Base-by-base conservation (phyloP, 2,888 invertebrate genomes). In the Nomada flava region DNA sequence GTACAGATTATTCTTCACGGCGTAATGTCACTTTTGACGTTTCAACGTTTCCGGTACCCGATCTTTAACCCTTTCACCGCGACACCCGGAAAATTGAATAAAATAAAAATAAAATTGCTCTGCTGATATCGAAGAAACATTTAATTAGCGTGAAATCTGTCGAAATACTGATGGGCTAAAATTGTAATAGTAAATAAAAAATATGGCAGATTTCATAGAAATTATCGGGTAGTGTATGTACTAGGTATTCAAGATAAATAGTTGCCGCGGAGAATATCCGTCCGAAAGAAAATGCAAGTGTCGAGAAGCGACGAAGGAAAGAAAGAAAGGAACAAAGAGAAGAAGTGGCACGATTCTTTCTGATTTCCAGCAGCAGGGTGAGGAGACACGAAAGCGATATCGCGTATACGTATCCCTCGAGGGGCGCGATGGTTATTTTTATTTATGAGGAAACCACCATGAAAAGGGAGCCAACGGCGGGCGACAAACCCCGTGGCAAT, bases 381-480 rank as follows among this genome's bases (percentile, higher is more conserved):
- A 85, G 80, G 83, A 89, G 83, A 88, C 89, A 86, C 85, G 85
- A 89, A 91, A 86, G 89, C 90, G 91, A 92, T 92, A 92, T 92
- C 91, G 90, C 91, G 90, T 89, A 87, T 85, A 88, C 88, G 91
- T 91, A 89, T 90, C 91, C 90, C 91, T 88, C 83, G 86, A 87
- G 90, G 91, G 90, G 88, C 88, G 90, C 90, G 88, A 91, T 92
- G 92, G 92, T 93, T 93, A 93, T 93, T 93, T 93, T 93, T 93
- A 93, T 93, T 93, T 93, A 93, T 93, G 93, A 93, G 93, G 91
- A 92, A 92, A 93, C 92, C 92, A 92, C 92, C 92, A 92, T 92
- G 93, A 93, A 92, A 92, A 93, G 92, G 91, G 91, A 92, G 83
- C 89, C 89, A 79, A 47, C 79, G 69, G 52, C 76, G 81, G 83